Evolutionary conservation across 2,797 vertebrate species (phyloP).

Genomic region (Anolis apletophallus): DNA sequence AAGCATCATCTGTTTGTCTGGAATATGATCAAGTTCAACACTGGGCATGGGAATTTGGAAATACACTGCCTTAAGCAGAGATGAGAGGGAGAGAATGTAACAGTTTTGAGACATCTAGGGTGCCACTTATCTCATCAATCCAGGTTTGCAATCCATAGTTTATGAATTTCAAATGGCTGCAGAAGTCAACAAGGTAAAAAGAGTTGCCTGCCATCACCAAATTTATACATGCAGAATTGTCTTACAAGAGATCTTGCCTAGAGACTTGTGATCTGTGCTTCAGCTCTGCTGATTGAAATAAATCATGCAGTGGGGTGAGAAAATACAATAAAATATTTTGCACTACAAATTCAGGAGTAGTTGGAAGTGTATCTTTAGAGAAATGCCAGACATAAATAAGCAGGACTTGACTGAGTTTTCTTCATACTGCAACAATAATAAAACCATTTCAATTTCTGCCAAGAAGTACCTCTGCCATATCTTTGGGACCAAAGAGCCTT

Average conservation of each 20-base stretch:
- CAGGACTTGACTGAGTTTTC: slow-evolving; percentile 22
- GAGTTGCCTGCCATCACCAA: neutral
- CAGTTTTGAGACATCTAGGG: slow-evolving; percentile 21
- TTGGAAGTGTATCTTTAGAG: slow-evolving; percentile 7
- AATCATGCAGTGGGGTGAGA: slow-evolving; percentile 39
- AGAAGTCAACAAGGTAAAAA: slow-evolving; percentile 24
- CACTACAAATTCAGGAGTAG: slow-evolving; percentile 29
- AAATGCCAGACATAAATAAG: slow-evolving; percentile 13
- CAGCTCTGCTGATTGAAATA: slow-evolving; percentile 17
- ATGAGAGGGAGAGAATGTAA: slow-evolving; percentile 16
- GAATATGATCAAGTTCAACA: slow-evolving; percentile 41
- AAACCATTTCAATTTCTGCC: slow-evolving; percentile 11
- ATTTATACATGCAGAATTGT: neutral
- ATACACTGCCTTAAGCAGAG: slow-evolving; percentile 1
- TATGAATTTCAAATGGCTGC: slow-evolving; percentile 44
- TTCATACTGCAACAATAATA: neutral
- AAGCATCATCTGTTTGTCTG: neutral
- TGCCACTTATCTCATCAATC: slow-evolving; percentile 1
- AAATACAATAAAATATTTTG: slow-evolving; percentile 16
- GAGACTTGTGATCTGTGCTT: slow-evolving; percentile 19
- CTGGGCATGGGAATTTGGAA: slow-evolving; percentile 27
- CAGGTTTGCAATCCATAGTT: slow-evolving; percentile 24
- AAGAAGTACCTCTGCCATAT: slow-evolving; percentile 8
- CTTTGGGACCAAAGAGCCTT: neutral
- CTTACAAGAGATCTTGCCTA: slow-evolving; percentile 5